A percentile compares a stretch with the other conserved stretches of the same genome.
Evolutionary conservation across 1,140 invertebrate genomes (phyloP).

Genomic region (Popillia japonica): DNA sequence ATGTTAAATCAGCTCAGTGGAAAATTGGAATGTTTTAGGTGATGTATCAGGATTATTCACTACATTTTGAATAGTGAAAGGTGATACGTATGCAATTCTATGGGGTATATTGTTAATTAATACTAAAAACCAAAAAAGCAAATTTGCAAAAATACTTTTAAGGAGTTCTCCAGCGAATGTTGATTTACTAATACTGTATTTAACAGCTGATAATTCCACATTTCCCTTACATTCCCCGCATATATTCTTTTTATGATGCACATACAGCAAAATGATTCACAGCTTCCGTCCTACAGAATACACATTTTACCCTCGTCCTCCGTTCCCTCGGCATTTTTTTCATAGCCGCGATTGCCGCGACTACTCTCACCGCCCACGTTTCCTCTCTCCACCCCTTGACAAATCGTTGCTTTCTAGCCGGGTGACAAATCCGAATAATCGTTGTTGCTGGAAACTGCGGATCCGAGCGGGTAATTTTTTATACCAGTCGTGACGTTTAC

Average conservation of each 20-base stretch:
- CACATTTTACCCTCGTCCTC: not conserved
- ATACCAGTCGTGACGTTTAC: not conserved
- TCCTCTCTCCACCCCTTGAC: not conserved
- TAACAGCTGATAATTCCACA: too few species aligned
- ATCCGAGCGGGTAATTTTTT: not conserved
- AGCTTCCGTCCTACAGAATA: not conserved
- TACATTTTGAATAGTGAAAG: too few species aligned
- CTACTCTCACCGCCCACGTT: not conserved
- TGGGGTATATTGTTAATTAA: too few species aligned
- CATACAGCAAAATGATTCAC: not conserved
- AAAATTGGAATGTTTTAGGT: not conserved
- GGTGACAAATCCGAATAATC: conserved; percentile 29
- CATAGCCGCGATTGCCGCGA: not conserved
- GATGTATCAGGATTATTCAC: too few species aligned
- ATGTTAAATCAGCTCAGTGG: not conserved
- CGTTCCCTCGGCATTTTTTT: not conserved
- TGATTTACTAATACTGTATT: too few species aligned
- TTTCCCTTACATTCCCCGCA: too few species aligned
- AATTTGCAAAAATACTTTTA: too few species aligned
- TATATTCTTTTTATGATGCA: too few species aligned
- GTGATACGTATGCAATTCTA: too few species aligned
- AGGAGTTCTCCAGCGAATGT: too few species aligned
- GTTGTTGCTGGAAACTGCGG: not conserved
- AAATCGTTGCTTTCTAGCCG: conserved; percentile 17
- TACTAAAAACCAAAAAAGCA: too few species aligned